These are phyloP conservation scores for Eupithecia subfuscata DNA, from an alignment of 2,888 invertebrate genomes.

Conservation along the genomic window DNA sequence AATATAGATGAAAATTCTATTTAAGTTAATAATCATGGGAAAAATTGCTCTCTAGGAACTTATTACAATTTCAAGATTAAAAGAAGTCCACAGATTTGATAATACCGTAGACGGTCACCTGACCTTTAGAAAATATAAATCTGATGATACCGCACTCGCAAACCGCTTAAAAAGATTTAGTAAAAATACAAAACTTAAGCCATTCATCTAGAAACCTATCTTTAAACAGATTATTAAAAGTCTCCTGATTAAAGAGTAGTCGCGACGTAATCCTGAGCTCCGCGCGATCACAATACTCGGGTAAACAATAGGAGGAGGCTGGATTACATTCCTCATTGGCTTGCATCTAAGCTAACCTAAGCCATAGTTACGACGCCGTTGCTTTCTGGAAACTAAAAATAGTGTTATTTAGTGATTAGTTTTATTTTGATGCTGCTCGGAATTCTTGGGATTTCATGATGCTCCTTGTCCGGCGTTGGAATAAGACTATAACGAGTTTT, in stretches of 20 bases:
- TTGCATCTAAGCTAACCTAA: conserved; percentile 18
- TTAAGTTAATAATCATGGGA: not conserved
- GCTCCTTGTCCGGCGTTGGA: not conserved
- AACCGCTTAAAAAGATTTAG: not conserved
- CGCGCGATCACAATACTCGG: conserved; percentile 34
- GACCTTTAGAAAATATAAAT: not conserved
- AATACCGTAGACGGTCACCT: not conserved
- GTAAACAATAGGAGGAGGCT: conserved; percentile 28
- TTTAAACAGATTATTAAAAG: conserved; percentile 23
- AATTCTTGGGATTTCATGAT: not conserved
- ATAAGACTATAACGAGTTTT: not conserved
- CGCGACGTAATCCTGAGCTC: conserved; percentile 27
- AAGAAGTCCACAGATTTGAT: not conserved
- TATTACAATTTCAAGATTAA: not conserved
- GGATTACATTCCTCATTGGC: conserved; percentile 29
- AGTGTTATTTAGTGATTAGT: conserved; percentile 21
- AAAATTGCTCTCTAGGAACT: not conserved
- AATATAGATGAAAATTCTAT: too few relatives aligned
- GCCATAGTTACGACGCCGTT: conserved; percentile 14
- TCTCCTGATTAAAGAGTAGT: conserved; percentile 17
- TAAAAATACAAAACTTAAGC: not conserved
- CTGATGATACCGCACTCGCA: not conserved
- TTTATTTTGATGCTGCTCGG: conserved; percentile 16
- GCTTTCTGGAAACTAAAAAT: conserved; percentile 28
- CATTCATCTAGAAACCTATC: conserved; percentile 21